Conservation (phyloP, 1,140 invertebrate genomes). For the Reticulitermes speratus region DNA sequence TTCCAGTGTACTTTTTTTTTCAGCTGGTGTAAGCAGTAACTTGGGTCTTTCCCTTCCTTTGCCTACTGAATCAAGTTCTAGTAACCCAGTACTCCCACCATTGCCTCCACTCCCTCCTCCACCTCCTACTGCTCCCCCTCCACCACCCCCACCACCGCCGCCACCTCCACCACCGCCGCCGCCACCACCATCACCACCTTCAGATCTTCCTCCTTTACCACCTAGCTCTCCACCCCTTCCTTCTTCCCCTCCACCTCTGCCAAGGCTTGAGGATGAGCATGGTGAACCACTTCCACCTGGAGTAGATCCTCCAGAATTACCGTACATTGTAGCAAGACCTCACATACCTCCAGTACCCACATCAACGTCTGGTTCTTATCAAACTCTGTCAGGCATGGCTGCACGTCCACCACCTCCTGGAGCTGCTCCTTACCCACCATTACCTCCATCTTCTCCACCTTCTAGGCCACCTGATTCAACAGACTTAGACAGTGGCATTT, state of each 20-base stretch:
- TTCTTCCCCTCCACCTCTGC: conserved; percentile 32
- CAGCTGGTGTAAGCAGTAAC: not conserved
- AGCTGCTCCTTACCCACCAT: conserved; percentile 31
- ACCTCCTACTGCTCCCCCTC: not conserved
- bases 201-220: conserved; percentile 41
- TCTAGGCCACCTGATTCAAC: not conserved
- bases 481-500: not conserved
- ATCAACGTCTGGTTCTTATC: not conserved
- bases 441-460: conserved; percentile 35
- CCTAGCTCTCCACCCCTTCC: conserved; percentile 49
- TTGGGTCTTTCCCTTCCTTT: not conserved
- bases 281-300: conserved; percentile 54
- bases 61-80: not conserved
- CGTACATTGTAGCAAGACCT: conserved; percentile 31
- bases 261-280: conserved; percentile 1
- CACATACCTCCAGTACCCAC: conserved; percentile 20
- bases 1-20: not conserved
- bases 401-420: conserved; percentile 33
- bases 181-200: conserved; percentile 22
- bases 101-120: conserved; percentile 24
- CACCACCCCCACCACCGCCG: conserved; percentile 22
- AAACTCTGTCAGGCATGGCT: not conserved
- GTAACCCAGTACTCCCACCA: not conserved
- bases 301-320: conserved; percentile 50
- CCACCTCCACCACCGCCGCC: conserved; percentile 17